Evolutionary conservation across 2,113 vertebrate species (phyloP).

Genomic region (Spea multiplicata): DNA sequence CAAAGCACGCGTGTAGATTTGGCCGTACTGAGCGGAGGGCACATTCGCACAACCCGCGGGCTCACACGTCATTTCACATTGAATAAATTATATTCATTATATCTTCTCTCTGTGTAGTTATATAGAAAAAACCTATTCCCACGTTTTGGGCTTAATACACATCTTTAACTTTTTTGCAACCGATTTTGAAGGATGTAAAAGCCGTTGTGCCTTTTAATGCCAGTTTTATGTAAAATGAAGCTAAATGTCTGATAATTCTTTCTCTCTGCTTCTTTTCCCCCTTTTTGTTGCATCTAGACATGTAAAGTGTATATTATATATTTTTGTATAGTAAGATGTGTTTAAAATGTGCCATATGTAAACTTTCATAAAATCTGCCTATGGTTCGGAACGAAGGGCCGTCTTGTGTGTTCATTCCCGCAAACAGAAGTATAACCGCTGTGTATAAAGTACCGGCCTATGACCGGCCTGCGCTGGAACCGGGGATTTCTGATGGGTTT

Average conservation of each 20-base stretch:
- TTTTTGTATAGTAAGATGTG: neutral
- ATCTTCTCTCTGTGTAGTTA: slow-evolving; percentile 2
- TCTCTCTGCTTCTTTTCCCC: slow-evolving; percentile 18
- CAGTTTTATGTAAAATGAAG: slow-evolving; percentile 19
- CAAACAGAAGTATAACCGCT: too few relatives aligned
- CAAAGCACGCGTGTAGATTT: too few relatives aligned
- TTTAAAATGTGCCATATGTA: slow-evolving; percentile 3
- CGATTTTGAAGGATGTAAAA: neutral
- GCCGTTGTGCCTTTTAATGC: slow-evolving; percentile 11
- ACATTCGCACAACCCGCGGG: too few relatives aligned
- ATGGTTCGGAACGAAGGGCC: slow-evolving; percentile 15
- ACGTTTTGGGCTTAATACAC: neutral
- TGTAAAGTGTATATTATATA: slow-evolving; percentile 28
- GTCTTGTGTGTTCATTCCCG: neutral
- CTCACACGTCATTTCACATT: too few relatives aligned
- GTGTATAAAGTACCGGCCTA: too few relatives aligned
- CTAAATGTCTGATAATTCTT: neutral
- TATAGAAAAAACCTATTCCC: slow-evolving; percentile 28
- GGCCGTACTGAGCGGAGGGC: too few relatives aligned
- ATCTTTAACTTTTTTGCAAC: slow-evolving; percentile 40
- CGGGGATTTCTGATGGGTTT: too few relatives aligned
- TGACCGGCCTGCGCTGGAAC: too few relatives aligned
- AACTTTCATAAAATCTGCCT: slow-evolving; percentile 34
- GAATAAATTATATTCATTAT: too few relatives aligned
- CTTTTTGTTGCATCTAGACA: slow-evolving; percentile 11